phyloP scores from a whole-genome alignment of 1,140 invertebrate genomes.

The Zaprionus ghesquierei region DNA sequence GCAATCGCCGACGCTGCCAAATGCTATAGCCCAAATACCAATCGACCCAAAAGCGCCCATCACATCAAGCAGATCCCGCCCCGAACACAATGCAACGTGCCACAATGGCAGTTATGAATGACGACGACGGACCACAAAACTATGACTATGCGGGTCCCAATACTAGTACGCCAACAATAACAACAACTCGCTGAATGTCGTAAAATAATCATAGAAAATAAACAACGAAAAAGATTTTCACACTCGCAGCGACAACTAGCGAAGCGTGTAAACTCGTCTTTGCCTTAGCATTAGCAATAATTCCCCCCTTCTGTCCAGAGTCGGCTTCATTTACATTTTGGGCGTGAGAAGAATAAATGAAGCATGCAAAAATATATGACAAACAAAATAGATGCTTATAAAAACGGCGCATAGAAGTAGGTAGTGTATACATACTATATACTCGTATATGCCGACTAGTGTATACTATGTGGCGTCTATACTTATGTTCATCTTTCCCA shows the following conservation, averaged over 20 bases:
- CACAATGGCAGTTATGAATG: slow-evolving; percentile 48
- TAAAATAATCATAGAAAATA: slow-evolving; percentile 60
- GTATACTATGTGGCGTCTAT: slow-evolving; percentile 21
- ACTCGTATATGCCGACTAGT: too few species aligned
- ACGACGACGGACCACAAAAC: slow-evolving; percentile 14
- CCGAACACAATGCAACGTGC: slow-evolving; percentile 49
- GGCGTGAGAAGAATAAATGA: slow-evolving; percentile 67
- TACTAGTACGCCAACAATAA: neutral
- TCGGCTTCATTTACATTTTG: slow-evolving; percentile 73
- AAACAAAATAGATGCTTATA: slow-evolving; percentile 32
- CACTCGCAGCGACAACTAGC: slow-evolving; percentile 51
- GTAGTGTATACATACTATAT: neutral
- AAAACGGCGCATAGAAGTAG: neutral
- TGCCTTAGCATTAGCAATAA: slow-evolving; percentile 60
- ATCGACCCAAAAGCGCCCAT: neutral
- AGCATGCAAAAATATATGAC: slow-evolving; percentile 41
- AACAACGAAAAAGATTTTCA: slow-evolving; percentile 63
- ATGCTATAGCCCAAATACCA: slow-evolving; percentile 10
- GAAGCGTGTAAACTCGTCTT: slow-evolving; percentile 66
- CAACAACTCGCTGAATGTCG: slow-evolving; percentile 34
- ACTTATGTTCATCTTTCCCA: slow-evolving; percentile 39
- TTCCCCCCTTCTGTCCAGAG: slow-evolving; percentile 17
- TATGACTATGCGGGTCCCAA: neutral
- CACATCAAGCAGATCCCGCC: slow-evolving; percentile 15
- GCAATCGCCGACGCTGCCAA: slow-evolving; percentile 43